These are phyloP conservation scores for Myripristis murdjan DNA, from an alignment of 2,797 vertebrate genomes.

Conservation along the genomic window DNA sequence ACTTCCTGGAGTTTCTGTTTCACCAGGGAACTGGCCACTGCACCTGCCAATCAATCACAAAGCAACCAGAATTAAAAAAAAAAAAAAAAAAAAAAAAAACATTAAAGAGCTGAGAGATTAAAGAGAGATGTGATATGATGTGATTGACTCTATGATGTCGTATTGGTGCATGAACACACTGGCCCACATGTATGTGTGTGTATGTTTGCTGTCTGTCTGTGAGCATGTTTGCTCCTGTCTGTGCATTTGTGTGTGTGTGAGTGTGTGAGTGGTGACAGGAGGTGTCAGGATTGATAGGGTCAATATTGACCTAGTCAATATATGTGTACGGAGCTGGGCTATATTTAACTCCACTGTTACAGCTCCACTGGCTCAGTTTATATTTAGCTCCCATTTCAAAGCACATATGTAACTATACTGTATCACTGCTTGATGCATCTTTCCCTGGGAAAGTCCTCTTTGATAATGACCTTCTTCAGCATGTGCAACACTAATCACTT, in stretches of 20 bases:
- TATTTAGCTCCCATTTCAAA: constrained; percentile 19
- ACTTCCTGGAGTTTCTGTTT: constrained; percentile 96
- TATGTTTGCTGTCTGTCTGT: constrained; percentile 17
- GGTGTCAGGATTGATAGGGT: constrained; percentile 67
- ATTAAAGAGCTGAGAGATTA: not conserved
- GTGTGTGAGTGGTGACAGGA: constrained; percentile 61
- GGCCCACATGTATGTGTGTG: not conserved
- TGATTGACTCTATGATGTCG: too few species aligned
- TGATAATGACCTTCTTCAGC: not conserved
- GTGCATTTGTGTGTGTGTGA: constrained; percentile 16
- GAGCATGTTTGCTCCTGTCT: constrained; percentile 18
- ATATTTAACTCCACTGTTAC: constrained; percentile 71
- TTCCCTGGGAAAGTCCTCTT: constrained; percentile 55
- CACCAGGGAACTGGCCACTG: constrained; percentile 94
- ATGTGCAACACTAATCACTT: too few species aligned
- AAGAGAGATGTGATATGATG: too few species aligned
- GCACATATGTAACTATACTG: not conserved
- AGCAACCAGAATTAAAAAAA: constrained; percentile 19
- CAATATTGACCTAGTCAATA: constrained; percentile 82
- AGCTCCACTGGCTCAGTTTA: constrained; percentile 48
- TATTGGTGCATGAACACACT: too few species aligned
- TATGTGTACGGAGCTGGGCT: constrained; percentile 58
- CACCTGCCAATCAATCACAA: constrained; percentile 84
- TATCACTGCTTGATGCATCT: constrained; percentile 5
- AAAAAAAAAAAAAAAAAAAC: too few species aligned